Conservation (phyloP, 2,888 invertebrate genomes). For the Pherbina coryleti region DNA sequence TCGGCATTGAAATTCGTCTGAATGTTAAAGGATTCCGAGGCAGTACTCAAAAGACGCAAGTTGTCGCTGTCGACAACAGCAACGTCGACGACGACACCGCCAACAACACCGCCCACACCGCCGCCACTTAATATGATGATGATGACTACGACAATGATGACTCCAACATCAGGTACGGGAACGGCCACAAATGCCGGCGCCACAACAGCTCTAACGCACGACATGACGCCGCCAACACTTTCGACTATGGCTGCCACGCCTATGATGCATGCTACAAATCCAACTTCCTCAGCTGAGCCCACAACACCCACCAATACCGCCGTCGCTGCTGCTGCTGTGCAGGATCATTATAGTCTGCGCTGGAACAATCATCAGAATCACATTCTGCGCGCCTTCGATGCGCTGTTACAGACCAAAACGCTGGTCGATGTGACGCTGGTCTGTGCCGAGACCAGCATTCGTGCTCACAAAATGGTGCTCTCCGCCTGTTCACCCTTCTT, state of each 20-base stretch:
- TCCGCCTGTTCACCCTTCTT: slow-evolving; percentile 92
- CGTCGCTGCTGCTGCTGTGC: slow-evolving; percentile 66
- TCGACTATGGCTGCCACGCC: slow-evolving; percentile 46
- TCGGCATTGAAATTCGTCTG: slow-evolving; percentile 48
- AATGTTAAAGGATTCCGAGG: slow-evolving; percentile 67
- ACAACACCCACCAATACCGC: slow-evolving; percentile 38
- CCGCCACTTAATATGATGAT: slow-evolving; percentile 57
- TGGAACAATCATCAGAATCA: slow-evolving; percentile 96
- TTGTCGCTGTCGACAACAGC: slow-evolving; percentile 53
- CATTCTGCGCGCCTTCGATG: slow-evolving; percentile 88
- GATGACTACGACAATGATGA: slow-evolving; percentile 38
- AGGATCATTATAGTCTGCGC: slow-evolving; percentile 90
- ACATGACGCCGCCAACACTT: slow-evolving; percentile 29
- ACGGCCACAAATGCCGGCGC: background rate
- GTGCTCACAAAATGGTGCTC: slow-evolving; percentile 92
- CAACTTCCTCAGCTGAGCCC: slow-evolving; percentile 17
- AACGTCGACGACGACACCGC: slow-evolving; percentile 58
- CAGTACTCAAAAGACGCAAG: slow-evolving; percentile 62
- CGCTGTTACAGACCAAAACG: slow-evolving; percentile 87
- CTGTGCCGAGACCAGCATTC: slow-evolving; percentile 86
- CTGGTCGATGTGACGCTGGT: slow-evolving; percentile 92
- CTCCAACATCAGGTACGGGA: slow-evolving; percentile 4
- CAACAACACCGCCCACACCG: slow-evolving; percentile 59
- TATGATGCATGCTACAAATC: slow-evolving; percentile 4
- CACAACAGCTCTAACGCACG: slow-evolving; percentile 32